These are phyloP conservation scores for Plagiodera versicolora DNA, from an alignment of 2,888 invertebrate species.

Conservation along the genomic window DNA sequence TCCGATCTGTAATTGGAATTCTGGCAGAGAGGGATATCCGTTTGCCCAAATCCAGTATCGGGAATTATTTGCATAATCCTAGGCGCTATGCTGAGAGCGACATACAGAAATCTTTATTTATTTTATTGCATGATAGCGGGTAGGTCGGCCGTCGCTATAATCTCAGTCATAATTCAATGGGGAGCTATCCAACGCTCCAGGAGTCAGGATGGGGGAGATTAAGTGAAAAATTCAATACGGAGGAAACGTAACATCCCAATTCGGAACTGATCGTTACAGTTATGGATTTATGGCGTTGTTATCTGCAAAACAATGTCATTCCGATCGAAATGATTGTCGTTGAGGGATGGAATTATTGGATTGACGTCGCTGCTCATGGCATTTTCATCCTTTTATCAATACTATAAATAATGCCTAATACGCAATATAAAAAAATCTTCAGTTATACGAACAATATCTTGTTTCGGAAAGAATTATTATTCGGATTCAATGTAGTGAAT, in stretches of 20 bases:
- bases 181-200: constrained; percentile 13
- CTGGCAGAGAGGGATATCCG: background rate
- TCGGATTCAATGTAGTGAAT: too few species aligned
- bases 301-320: constrained; percentile 43
- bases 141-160: constrained; percentile 23
- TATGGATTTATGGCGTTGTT: constrained; percentile 49
- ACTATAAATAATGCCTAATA: background rate
- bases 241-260: constrained; percentile 44
- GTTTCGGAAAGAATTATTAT: too few species aligned
- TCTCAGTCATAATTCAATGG: constrained; percentile 29
- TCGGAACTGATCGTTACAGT: constrained; percentile 48
- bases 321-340: constrained; percentile 37
- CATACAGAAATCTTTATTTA: constrained; percentile 22
- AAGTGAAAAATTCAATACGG: constrained; percentile 46
- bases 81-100: constrained; percentile 11
- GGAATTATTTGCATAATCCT: constrained; percentile 23
- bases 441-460: too few species aligned
- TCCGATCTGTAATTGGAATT: background rate
- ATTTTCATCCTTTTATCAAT: background rate
- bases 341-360: constrained; percentile 34
- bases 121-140: constrained; percentile 28
- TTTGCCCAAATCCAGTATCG: constrained; percentile 11
- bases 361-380: background rate
- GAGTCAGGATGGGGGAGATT: constrained; percentile 26
- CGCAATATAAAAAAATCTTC: too few species aligned